Evolutionary conservation across 2,888 invertebrate genomes (phyloP), one percentile per base, ranked within the genome.

Genomic region (Scaptomyza caliginosa): DNA sequence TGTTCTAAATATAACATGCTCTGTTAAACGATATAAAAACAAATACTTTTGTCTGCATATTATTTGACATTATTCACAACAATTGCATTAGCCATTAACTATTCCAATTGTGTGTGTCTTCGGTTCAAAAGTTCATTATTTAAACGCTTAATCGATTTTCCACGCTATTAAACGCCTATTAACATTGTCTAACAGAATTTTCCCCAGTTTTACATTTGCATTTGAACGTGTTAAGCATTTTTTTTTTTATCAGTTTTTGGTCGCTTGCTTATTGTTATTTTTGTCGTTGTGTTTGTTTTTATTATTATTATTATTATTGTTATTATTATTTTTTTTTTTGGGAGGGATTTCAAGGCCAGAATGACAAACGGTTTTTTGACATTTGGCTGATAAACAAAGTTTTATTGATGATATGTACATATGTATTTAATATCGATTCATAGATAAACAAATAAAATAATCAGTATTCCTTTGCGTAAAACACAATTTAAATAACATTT

Each of bases 141-240:
- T n/a, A n/a, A n/a, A n/a, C n/a, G 64, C 59, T 50, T 50, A 80
- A 81, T 80, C 76, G 76, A 81, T 81, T 78, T 82, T 80, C 74
- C 67, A 59, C 64, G 46, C 63, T 76, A 76, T 77, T 82, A 69
- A 54, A 64, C 59, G 58, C 50, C 39, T 50, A 60, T 69, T 65
- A 54, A 60, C 64, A 65, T 64, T 62, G 69, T 77, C 50, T 60
- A 39, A 57, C 55, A 26, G 26, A 21, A 19, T 24, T 32, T 45
- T 13, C 7, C 30, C 3, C 30, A 40, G 24, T 50, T 46, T 21
- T 6, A 32, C 30, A 36, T 51, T 46, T 21, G 21, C 21, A 56
- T 48, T 34, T 8, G n/a, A 48, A 45, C 39, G 55, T 51, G 50
- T 51, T 67, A 43, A 19, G 40, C 26, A 39, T 5, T 57, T 46